Evolutionary conservation across 2,888 invertebrate species (phyloP), one percentile per base, ranked within the genome.

Genomic region (Nomada ruficornis): DNA sequence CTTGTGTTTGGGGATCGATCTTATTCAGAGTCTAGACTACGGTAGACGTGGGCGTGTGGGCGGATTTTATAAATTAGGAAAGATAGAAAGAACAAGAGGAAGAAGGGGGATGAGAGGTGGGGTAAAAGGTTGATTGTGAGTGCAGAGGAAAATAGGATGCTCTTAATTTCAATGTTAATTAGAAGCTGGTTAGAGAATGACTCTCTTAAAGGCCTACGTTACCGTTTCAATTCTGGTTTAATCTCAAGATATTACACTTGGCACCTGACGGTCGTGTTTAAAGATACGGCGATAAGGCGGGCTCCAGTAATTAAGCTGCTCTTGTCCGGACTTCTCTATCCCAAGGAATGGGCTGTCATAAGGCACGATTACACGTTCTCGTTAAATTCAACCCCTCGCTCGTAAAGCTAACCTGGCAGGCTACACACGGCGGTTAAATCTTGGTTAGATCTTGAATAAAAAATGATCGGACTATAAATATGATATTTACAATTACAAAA

Each of bases 241-340:
- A 79, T 79, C 60, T 82, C 50, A 57, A 47, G 64, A 74, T 70
- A 74, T 79, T 81, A 60, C 67, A 15, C 44, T 44, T 23, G 77
- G 15, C 78, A 73, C 29, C 62, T 74, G 71, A 64, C 80, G 60
- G 65, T 36, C 15, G 18, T 42, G 77, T 68, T 77, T 68, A 54
- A 62, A 80, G 72, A 71, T 52, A 36, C 54, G n/a, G 4, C 74
- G 81, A 70, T 74, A 79, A 79, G 20, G 60, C 65, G 54, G 36
- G 47, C 44, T n/a, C 54, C 26, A 59, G 63, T 67, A 70, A 74
- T 74, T 82, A 82, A 79, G 65, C 57, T 20, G 62, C 72, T 78
- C 63, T 50, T 70, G 74, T 69, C 69, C 57, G 55, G 62, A 23
- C 36, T 68, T 62, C 70, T 55, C 13, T 55, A 7, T 36, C 54